These are phyloP conservation scores for Chlorodrepanis virens DNA, from an alignment of 2,113 vertebrate species.

Conservation along the genomic window DNA sequence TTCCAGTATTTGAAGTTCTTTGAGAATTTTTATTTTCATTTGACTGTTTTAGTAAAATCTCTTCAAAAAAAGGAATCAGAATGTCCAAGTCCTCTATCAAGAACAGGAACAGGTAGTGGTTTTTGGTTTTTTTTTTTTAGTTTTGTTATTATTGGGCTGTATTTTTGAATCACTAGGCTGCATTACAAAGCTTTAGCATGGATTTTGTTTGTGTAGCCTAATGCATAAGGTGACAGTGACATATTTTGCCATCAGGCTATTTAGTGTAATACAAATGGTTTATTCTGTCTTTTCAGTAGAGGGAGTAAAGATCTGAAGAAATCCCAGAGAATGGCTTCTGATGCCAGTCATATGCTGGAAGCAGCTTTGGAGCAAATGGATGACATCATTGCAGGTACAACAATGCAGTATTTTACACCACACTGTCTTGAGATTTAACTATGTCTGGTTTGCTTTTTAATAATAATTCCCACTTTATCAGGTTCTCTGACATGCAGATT, in stretches of 20 bases:
- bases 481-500: not conserved
- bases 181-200: not conserved
- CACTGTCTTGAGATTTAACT: not conserved
- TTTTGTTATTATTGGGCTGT: not conserved
- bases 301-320: not conserved
- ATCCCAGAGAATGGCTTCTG: slow-evolving; percentile 77
- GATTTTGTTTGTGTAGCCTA: not conserved
- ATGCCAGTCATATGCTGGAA: slow-evolving; percentile 86
- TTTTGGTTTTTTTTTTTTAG: not conserved
- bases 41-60: not conserved
- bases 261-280: not conserved
- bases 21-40: not conserved
- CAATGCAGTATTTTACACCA: not conserved
- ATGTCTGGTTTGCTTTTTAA: not conserved
- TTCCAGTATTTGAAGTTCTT: not conserved
- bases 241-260: not conserved
- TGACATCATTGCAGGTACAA: slow-evolving; percentile 88
- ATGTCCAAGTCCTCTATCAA: not conserved
- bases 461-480: not conserved
- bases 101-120: not conserved
- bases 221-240: not conserved
- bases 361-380: slow-evolving; percentile 92
- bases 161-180: not conserved
- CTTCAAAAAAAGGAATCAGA: not conserved
- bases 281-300: slow-evolving; percentile 53